A percentile compares a stretch with the other conserved stretches of the same genome.
These are phyloP conservation scores for Tethea ocularis DNA, from an alignment of 2,888 invertebrate genomes.

Conservation along the genomic window DNA sequence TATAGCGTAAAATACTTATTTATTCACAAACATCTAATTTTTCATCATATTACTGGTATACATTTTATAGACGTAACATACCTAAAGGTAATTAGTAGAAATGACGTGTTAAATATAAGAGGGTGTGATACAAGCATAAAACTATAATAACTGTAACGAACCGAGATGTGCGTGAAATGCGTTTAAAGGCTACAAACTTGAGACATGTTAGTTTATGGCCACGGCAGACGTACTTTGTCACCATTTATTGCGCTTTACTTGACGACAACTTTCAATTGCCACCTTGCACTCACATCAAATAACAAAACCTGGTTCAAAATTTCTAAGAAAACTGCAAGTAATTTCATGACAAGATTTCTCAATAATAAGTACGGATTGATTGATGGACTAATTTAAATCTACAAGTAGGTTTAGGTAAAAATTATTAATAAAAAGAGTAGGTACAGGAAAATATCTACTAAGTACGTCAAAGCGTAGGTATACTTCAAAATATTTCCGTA, in stretches of 20 bases:
- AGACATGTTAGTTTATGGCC: slow-evolving; percentile 45
- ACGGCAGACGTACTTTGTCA: slow-evolving; percentile 42
- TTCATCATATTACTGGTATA: no score
- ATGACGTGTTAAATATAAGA: background rate
- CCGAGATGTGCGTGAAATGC: slow-evolving; percentile 24
- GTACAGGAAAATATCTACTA: background rate
- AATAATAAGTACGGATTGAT: no score
- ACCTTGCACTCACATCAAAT: slow-evolving; percentile 27
- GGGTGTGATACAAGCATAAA: slow-evolving; percentile 33
- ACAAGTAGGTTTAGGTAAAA: background rate
- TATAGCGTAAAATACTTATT: no score
- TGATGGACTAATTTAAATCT: no score
- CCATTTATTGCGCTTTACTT: slow-evolving; percentile 34
- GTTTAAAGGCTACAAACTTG: slow-evolving; percentile 44
- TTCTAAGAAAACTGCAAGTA: background rate
- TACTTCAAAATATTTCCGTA: background rate
- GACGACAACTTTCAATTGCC: slow-evolving; percentile 33
- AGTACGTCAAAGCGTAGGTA: background rate
- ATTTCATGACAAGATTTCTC: no score
- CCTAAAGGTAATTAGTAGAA: background rate
- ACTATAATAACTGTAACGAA: slow-evolving; percentile 39
- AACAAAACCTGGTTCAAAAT: slow-evolving; percentile 1
- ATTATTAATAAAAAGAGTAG: background rate
- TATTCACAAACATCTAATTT: no score
- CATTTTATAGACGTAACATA: no score